Conservation (phyloP, 2,888 invertebrate species). For the Mylabris sibirica region DNA sequence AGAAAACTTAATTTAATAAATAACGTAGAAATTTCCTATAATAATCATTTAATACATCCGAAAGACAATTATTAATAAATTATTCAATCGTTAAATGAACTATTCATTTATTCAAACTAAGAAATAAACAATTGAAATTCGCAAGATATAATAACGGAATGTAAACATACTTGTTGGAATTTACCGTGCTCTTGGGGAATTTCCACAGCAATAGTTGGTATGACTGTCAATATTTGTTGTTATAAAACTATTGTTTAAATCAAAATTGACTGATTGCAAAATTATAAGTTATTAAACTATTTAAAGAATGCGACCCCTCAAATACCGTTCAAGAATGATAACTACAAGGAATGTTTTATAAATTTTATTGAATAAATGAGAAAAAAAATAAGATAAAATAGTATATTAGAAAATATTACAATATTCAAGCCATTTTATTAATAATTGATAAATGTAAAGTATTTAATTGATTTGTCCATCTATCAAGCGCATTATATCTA, state of each 20-base stretch:
- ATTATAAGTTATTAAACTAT: no score
- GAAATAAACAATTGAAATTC: background rate
- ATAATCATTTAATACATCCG: background rate
- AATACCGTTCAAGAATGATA: no score
- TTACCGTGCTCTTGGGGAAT: background rate
- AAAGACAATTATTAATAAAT: background rate
- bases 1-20: background rate
- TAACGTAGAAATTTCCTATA: background rate
- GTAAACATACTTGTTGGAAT: background rate
- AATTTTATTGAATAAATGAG: conserved; percentile 1
- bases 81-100: background rate
- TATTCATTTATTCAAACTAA: conserved; percentile 3
- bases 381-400: background rate
- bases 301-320: no score
- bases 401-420: background rate
- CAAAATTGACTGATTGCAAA: no score
- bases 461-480: conserved; percentile 92
- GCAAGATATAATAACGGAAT: background rate
- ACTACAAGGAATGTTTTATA: background rate
- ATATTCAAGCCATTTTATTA: conserved; percentile 81
- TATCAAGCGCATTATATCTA: conserved; percentile 91
- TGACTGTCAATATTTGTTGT: background rate
- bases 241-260: no score
- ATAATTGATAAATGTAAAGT: conserved; percentile 89
- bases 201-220: background rate